Conservation (phyloP, 2,888 invertebrate species). For the Anagyrus pseudococci region DNA sequence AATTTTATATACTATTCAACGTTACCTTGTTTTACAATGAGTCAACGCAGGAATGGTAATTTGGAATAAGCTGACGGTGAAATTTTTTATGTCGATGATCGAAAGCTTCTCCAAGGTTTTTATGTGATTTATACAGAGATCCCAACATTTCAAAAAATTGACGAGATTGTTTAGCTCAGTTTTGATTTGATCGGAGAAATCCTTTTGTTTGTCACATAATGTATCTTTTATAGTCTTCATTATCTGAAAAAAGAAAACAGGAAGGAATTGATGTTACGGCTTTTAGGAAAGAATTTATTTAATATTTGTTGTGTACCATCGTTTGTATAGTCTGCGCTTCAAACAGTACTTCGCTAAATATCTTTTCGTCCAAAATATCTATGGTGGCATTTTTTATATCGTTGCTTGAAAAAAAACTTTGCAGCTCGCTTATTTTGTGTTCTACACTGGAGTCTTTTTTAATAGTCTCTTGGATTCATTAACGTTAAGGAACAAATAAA, state of each 20-base stretch:
- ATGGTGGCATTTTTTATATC: constrained; percentile 30
- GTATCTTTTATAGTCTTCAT: constrained; percentile 37
- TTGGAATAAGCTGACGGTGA: constrained; percentile 45
- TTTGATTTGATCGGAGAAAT: constrained; percentile 35
- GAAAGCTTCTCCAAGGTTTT: constrained; percentile 42
- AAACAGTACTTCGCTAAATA: constrained; percentile 42
- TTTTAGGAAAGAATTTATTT: too few species aligned
- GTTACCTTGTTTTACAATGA: constrained; percentile 52
- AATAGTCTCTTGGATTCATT: constrained; percentile 29
- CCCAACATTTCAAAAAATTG: constrained; percentile 47
- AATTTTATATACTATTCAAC: background rate
- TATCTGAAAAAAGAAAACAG: constrained; percentile 36
- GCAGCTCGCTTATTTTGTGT: constrained; percentile 26
- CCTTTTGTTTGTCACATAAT: constrained; percentile 15
- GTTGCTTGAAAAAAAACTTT: constrained; percentile 28
- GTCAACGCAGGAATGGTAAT: constrained; percentile 44
- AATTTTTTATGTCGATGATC: constrained; percentile 39
- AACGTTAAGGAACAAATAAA: constrained; percentile 15
- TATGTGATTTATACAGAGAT: constrained; percentile 47
- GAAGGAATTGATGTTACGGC: background rate
- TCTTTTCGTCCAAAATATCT: constrained; percentile 41
- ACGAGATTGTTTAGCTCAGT: constrained; percentile 14
- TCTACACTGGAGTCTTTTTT: constrained; percentile 25
- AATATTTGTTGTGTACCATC: constrained; percentile 42
- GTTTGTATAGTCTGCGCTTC: constrained; percentile 34